These are phyloP conservation scores for Dendrolimus kikuchii DNA, from an alignment of 1,140 invertebrate genomes.

Conservation along the genomic window DNA sequence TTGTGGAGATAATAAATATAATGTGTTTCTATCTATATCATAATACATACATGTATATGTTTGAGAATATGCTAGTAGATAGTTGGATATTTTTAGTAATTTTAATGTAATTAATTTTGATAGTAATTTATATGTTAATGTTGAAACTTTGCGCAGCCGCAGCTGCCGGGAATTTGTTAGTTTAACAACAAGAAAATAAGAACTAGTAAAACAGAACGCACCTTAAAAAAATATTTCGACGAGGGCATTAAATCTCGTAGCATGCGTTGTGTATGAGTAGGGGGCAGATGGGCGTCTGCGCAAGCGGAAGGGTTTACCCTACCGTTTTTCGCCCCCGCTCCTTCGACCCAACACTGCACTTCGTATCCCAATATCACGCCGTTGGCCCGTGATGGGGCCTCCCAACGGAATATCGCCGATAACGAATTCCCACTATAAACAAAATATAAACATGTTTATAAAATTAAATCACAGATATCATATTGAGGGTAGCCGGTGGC, in stretches of 20 bases:
- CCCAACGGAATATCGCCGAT: conserved; percentile 82
- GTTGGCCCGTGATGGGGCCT: conserved; percentile 79
- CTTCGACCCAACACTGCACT: conserved; percentile 77
- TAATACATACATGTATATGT: too few species aligned
- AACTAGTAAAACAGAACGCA: conserved; percentile 26
- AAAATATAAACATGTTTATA: neutral
- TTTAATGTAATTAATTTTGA: too few species aligned
- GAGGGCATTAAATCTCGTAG: conserved; percentile 74
- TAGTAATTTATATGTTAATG: too few species aligned
- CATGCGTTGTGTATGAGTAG: conserved; percentile 69
- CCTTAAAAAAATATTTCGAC: conserved; percentile 83
- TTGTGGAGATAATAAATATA: too few species aligned
- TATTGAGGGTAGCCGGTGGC: too few species aligned
- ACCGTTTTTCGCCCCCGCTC: conserved; percentile 71
- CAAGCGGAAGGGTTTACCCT: conserved; percentile 33
- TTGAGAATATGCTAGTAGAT: too few species aligned
- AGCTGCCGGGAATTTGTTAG: too few species aligned
- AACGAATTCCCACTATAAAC: conserved; percentile 60
- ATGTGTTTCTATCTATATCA: too few species aligned
- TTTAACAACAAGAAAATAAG: conserved; percentile 19
- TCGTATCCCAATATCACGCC: conserved; percentile 83
- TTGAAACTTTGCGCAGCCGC: too few species aligned
- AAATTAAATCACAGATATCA: too few species aligned
- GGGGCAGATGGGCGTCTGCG: conserved; percentile 46
- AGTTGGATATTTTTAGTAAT: too few species aligned